Evolutionary conservation across 2,888 invertebrate genomes (phyloP), one percentile per base, ranked within the genome.

Genomic region (Acrobasis repandana): DNA sequence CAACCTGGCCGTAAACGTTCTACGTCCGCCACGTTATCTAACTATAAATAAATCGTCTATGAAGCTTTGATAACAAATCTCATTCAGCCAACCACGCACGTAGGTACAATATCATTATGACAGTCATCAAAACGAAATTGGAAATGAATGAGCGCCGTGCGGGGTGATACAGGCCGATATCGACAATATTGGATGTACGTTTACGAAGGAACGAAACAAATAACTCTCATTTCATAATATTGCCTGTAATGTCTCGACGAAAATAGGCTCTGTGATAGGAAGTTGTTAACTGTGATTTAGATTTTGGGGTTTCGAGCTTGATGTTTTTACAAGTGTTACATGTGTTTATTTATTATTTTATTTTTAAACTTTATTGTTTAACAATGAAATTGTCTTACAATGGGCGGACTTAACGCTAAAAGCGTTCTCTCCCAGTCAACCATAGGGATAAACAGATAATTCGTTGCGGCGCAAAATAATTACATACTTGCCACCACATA

Each of bases 121-220:
- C 70, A 79, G 80, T 82, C 83, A 86, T 90, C 88, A 85, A 80
- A 85, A 81, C 79, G 76, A 82, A 85, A 87, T 89, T 81, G 83
- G 79, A 75, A 83, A 87, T 83, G 81, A 83, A 86, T 82, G 82
- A 79, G 76, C 72, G 75, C 73, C 78, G 77, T 75, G 75, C 76
- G 70, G 75, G 65, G 67, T 69, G 68, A 18, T 38, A 54, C 54
- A 33, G 63, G 69, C 63, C 70, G 69, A 71, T 74, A 76, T 74
- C 76, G 68, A 71, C 74, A 73, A 75, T 81, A 80, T 82, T 77
- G 80, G 73, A 67, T 62, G 70, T 68, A 65, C 66, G 61, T 63
- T 63, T 61, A 59, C 59, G 58, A 65, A 68, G 69, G 73, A 74
- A 74, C 71, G 73, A 72, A 74, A 82, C 79, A 81, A 83, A 85